These are phyloP conservation scores for Drosophila prosaltans DNA, from an alignment of 1,140 invertebrate species.

Conservation along the genomic window DNA sequence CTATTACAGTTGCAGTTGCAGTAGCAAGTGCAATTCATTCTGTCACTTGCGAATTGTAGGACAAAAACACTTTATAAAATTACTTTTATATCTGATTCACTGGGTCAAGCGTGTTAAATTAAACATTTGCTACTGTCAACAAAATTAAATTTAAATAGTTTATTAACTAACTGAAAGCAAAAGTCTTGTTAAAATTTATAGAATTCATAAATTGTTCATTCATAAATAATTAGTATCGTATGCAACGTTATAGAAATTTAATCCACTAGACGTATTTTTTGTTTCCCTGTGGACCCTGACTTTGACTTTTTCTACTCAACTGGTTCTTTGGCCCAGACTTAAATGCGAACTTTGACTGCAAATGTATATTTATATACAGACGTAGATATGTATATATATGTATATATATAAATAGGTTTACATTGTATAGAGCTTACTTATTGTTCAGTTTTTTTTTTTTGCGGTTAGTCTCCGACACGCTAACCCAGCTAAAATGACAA, in stretches of 20 bases:
- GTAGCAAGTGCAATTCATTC: not conserved
- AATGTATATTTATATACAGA: conserved; percentile 14
- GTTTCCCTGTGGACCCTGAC: conserved; percentile 5
- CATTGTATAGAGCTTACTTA: conserved; percentile 28
- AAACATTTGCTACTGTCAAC: not conserved
- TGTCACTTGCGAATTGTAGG: conserved; percentile 1
- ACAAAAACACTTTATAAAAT: conserved; percentile 10
- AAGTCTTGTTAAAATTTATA: too few species aligned
- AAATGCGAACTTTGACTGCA: conserved; percentile 75
- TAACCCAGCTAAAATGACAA: conserved; percentile 50
- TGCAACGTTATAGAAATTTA: too few species aligned
- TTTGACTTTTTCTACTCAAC: conserved; percentile 20
- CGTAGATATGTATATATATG: too few species aligned
- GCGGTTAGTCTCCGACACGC: conserved; percentile 37
- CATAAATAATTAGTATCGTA: too few species aligned
- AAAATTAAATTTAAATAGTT: not conserved
- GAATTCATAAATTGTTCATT: too few species aligned
- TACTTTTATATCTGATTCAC: not conserved
- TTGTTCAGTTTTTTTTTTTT: conserved; percentile 18
- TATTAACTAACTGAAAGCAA: too few species aligned
- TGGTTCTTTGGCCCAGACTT: conserved; percentile 22
- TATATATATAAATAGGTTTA: not conserved
- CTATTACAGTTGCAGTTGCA: not conserved
- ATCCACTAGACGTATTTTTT: not conserved
- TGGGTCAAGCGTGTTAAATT: not conserved